Conservation (phyloP, 1,140 invertebrate genomes). For the Penaeus japonicus region DNA sequence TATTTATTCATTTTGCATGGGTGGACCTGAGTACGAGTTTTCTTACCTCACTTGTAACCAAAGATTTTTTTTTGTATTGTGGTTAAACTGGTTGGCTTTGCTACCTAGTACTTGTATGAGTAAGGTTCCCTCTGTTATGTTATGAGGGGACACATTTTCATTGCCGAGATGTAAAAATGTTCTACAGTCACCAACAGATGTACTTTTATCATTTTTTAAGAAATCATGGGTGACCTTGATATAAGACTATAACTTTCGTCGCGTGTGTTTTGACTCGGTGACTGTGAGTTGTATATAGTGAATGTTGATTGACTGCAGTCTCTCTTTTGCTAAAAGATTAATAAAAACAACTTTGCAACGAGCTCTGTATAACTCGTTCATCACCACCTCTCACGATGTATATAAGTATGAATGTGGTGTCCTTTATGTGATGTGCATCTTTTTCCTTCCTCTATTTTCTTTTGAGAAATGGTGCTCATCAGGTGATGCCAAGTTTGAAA, state of each 20-base stretch:
- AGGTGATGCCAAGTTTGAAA: not conserved
- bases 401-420: not conserved
- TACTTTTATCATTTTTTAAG: too few species aligned
- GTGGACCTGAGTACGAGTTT: constrained; percentile 27
- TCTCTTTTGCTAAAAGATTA: too few species aligned
- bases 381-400: not conserved
- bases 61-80: not conserved
- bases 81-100: not conserved
- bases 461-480: not conserved
- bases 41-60: constrained; percentile 35
- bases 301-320: too few species aligned
- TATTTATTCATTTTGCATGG: not conserved
- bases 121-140: not conserved
- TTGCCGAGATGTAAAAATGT: too few species aligned
- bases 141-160: not conserved
- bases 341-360: too few species aligned
- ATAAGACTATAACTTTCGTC: too few species aligned
- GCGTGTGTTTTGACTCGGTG: too few species aligned
- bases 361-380: too few species aligned
- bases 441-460: not conserved
- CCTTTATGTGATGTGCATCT: not conserved
- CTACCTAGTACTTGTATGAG: not conserved
- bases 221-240: too few species aligned
- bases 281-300: too few species aligned
- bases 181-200: too few species aligned